These are phyloP conservation scores for Chroicocephalus ridibundus DNA, from an alignment of 2,113 vertebrate species.

Conservation along the genomic window DNA sequence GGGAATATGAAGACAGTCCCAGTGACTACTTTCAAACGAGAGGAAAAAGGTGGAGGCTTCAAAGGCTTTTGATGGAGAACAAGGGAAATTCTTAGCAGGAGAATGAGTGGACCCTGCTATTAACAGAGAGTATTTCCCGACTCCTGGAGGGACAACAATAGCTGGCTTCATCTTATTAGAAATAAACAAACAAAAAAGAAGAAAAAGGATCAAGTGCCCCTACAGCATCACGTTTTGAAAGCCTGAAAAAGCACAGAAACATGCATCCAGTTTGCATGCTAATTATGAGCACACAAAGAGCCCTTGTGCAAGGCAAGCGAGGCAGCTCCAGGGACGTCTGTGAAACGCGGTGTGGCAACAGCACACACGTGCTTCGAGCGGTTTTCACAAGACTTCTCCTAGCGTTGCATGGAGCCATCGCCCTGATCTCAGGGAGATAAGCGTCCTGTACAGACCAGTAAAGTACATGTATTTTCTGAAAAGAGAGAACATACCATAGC, in stretches of 20 bases:
- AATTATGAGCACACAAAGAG: background rate
- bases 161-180: accelerated
- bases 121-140: background rate
- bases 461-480: background rate
- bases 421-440: background rate
- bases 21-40: constrained; percentile 47
- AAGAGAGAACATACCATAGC: background rate
- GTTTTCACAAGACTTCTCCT: background rate
- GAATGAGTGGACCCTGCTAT: background rate
- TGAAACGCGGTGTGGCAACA: accelerated
- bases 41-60: constrained; percentile 37
- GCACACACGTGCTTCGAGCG: accelerated
- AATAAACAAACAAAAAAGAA: background rate
- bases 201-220: background rate
- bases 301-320: background rate
- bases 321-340: background rate
- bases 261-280: background rate
- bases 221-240: background rate
- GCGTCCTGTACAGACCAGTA: background rate
- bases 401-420: background rate
- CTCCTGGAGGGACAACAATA: background rate
- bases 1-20: constrained; percentile 60
- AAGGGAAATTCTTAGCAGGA: background rate
- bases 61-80: constrained; percentile 10
- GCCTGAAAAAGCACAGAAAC: background rate